These are phyloP conservation scores for Malacosoma neustria DNA, from an alignment of 2,888 invertebrate species.

Conservation along the genomic window DNA sequence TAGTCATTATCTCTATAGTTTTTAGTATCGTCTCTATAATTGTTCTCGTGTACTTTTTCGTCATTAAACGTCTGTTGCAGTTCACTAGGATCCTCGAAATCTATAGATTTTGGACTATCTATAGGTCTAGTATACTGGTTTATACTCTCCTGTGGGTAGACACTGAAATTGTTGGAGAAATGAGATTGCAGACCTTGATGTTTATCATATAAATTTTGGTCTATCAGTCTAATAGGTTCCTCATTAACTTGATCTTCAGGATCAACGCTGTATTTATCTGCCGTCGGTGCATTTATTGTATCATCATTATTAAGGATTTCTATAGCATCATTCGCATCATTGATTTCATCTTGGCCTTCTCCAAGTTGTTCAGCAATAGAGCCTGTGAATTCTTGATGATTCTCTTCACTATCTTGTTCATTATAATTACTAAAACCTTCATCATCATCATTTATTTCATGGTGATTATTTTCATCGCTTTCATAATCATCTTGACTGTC, in stretches of 20 bases:
- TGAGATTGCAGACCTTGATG: conserved; percentile 31
- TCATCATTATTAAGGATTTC: neutral
- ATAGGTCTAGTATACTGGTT: conserved; percentile 17
- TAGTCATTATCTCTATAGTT: conserved; percentile 39
- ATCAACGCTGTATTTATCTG: conserved; percentile 9
- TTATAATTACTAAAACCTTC: conserved; percentile 10
- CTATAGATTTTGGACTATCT: conserved; percentile 19
- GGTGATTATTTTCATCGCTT: conserved; percentile 9
- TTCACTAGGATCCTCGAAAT: conserved; percentile 27
- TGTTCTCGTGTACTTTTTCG: conserved; percentile 26
- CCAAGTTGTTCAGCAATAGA: conserved; percentile 5
- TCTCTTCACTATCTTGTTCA: conserved; percentile 12
- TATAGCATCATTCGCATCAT: conserved; percentile 2
- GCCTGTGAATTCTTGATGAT: conserved; percentile 16
- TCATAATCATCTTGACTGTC: conserved; percentile 14
- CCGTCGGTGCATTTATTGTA: neutral
- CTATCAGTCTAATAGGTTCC: conserved; percentile 15
- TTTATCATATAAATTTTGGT: conserved; percentile 27
- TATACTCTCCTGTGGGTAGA: conserved; percentile 30
- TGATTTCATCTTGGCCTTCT: neutral
- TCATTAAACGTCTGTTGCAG: conserved; percentile 33
- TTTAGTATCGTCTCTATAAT: conserved; percentile 43
- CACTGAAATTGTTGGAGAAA: conserved; percentile 27
- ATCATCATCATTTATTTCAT: conserved; percentile 8
- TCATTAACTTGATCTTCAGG: conserved; percentile 14